A percentile compares a stretch with the other conserved stretches of the same genome.
phyloP scores from a whole-genome alignment of 1,140 invertebrate species.

The Eufriesea mexicana region DNA sequence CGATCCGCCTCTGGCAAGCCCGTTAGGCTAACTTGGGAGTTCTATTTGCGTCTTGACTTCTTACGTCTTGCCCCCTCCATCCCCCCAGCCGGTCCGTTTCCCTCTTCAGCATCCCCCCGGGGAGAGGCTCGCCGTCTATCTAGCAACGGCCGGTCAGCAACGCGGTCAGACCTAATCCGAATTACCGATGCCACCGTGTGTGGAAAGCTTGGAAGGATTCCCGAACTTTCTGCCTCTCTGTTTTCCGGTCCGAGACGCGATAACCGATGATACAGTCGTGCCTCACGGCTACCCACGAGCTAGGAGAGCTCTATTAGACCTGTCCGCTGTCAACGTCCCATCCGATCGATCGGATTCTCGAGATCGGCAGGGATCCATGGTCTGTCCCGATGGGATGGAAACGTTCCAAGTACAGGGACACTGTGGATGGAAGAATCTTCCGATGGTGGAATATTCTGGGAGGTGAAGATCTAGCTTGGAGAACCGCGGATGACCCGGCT shows the following conservation, averaged over 20 bases:
- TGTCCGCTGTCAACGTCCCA: too few relatives aligned
- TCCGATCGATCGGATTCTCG: neutral
- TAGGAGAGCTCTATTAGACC: too few relatives aligned
- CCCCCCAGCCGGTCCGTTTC: conserved; percentile 53
- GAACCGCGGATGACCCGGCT: too few relatives aligned
- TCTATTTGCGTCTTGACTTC: conserved; percentile 81
- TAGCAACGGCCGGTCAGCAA: conserved; percentile 72
- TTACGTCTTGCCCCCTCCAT: conserved; percentile 70
- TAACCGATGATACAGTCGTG: neutral
- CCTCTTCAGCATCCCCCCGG: conserved; percentile 61
- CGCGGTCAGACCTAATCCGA: conserved; percentile 71
- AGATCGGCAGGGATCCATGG: neutral
- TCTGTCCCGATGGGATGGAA: too few relatives aligned
- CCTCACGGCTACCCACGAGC: neutral
- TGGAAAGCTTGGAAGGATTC: conserved; percentile 51
- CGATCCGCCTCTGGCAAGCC: conserved; percentile 75
- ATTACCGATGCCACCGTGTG: conserved; percentile 60
- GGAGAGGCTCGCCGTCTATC: conserved; percentile 50
- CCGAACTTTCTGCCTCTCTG: conserved; percentile 42
- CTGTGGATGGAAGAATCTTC: neutral
- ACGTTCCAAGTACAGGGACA: too few relatives aligned
- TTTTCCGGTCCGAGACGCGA: conserved; percentile 24
- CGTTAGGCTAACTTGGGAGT: conserved; percentile 81
- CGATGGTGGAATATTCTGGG: neutral
- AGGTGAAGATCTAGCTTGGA: neutral